Percentiles rank a stretch among this genome's conserved stretches.
Evolutionary conservation across 37 sponge, comb jelly and placozoan genomes (phyloP).

Genomic region (Halisarca cf. caerulea): DNA sequence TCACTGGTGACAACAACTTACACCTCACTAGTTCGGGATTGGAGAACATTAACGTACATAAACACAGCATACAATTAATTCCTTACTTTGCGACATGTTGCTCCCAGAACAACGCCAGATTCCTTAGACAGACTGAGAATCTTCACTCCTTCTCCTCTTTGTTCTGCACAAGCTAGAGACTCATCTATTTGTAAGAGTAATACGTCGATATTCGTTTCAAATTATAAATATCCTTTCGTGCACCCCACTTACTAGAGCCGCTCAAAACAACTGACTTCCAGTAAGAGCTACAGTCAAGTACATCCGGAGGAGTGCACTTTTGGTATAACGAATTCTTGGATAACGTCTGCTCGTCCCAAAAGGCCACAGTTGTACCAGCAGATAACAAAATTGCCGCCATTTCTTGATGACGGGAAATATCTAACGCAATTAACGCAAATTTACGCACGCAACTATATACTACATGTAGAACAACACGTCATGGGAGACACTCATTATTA

Average conservation of each 20-base stretch:
- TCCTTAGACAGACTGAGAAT: background rate
- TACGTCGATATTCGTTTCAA: too few species aligned
- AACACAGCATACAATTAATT: too few species aligned
- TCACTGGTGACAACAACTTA: too few species aligned
- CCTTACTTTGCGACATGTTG: background rate
- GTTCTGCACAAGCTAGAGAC: conserved; percentile 6
- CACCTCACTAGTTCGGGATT: too few species aligned
- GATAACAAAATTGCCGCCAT: conserved; percentile 22
- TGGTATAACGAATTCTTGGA: background rate
- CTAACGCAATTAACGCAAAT: background rate
- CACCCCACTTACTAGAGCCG: background rate
- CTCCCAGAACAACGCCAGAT: background rate
- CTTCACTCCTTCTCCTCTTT: background rate
- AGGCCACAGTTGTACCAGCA: background rate
- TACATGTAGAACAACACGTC: too few species aligned
- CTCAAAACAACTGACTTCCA: conserved; percentile 12
- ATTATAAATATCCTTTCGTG: too few species aligned
- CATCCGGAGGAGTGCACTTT: background rate
- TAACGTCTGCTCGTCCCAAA: conserved; percentile 13
- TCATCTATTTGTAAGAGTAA: background rate
- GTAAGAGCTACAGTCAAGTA: background rate
- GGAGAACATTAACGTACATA: too few species aligned
- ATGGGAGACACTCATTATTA: too few species aligned
- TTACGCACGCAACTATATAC: too few species aligned
- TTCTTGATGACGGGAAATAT: background rate